Conservation (phyloP, 2,797 vertebrate species). For the Cichlasoma orientale region DNA sequence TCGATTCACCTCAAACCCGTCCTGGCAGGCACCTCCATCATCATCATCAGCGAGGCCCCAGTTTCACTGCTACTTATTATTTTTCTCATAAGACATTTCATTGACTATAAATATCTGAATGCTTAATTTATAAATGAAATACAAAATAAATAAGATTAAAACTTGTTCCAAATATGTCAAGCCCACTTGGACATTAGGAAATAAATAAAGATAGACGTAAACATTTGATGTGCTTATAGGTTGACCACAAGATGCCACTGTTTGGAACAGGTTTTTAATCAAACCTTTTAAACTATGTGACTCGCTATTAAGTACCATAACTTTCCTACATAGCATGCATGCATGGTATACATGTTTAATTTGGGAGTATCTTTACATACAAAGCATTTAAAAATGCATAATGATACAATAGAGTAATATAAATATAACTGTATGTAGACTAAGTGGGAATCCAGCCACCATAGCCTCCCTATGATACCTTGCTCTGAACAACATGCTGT, state of each 20-base stretch:
- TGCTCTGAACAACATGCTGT: slow-evolving; percentile 27
- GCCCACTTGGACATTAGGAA: background rate
- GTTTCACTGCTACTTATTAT: background rate
- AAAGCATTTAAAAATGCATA: background rate
- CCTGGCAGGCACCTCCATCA: background rate
- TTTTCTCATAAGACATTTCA: background rate
- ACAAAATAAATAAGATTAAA: background rate
- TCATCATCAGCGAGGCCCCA: background rate
- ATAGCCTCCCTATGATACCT: background rate
- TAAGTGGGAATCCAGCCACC: background rate
- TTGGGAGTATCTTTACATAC: background rate
- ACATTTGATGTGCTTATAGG: background rate
- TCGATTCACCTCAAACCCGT: fast-evolving
- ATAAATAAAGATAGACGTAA: background rate
- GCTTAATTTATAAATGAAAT: background rate
- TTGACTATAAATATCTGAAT: background rate
- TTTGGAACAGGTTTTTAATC: background rate
- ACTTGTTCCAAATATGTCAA: background rate
- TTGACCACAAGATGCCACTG: background rate
- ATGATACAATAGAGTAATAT: background rate
- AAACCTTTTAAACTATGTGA: background rate
- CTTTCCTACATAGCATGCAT: background rate
- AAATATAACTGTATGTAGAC: background rate
- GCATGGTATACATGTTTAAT: background rate
- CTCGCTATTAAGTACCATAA: background rate